phyloP scores from a whole-genome alignment of 2,113 vertebrate genomes.

The Gallinago media region DNA sequence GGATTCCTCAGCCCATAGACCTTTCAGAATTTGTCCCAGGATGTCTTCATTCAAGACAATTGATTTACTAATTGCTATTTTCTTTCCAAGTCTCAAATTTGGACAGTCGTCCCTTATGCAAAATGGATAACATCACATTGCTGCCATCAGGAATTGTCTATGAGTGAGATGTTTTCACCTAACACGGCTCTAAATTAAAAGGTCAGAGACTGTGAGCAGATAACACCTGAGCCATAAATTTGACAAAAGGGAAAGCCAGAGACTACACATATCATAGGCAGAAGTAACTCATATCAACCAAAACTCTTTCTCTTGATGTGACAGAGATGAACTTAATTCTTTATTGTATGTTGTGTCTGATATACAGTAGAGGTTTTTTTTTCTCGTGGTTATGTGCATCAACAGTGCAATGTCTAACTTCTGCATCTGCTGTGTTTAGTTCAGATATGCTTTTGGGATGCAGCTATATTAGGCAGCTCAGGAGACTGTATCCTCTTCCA shows the following conservation, averaged over 20 bases:
- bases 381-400: not conserved
- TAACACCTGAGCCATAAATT: not conserved
- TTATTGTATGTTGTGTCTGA: not conserved
- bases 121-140: not conserved
- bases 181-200: not conserved
- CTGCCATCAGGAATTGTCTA: not conserved
- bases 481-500: not conserved
- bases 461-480: not conserved
- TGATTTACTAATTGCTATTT: not conserved
- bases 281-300: not conserved
- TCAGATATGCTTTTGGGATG: not conserved
- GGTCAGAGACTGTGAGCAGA: not conserved
- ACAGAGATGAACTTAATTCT: not conserved
- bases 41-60: not conserved
- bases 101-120: not conserved
- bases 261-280: not conserved
- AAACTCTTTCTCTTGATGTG: not conserved
- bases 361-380: not conserved
- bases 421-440: not conserved
- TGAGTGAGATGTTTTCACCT: not conserved
- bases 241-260: not conserved
- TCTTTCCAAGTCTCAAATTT: not conserved
- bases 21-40: not conserved
- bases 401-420: not conserved
- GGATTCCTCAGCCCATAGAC: not conserved